phyloP scores from a whole-genome alignment of 2,113 vertebrate genomes.

The Apeltes quadracus region DNA sequence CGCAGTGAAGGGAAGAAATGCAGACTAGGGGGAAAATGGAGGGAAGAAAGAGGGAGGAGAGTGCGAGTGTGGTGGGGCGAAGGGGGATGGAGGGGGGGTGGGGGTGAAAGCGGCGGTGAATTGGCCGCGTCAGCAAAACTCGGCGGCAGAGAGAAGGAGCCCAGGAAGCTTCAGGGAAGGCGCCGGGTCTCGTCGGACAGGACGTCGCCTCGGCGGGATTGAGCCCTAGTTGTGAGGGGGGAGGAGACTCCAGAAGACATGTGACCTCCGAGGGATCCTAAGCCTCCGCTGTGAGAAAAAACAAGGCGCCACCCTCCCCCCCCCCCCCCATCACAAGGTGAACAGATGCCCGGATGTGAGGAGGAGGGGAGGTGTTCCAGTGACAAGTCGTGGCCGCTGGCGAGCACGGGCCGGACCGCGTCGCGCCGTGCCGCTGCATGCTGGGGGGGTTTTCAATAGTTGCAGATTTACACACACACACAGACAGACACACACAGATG shows the following conservation, averaged over 20 bases:
- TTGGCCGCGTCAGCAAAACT: slow-evolving; percentile 66
- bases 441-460: slow-evolving; percentile 64
- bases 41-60: slow-evolving; percentile 28
- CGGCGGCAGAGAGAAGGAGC: slow-evolving; percentile 31
- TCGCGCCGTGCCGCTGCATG: slow-evolving; percentile 55
- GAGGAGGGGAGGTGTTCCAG: slow-evolving; percentile 44
- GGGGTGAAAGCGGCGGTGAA: slow-evolving; percentile 45
- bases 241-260: slow-evolving; percentile 2
- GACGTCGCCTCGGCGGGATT: slow-evolving; percentile 28
- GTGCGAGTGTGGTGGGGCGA: not conserved
- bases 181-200: slow-evolving; percentile 47
- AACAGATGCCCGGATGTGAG: slow-evolving; percentile 61
- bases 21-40: slow-evolving; percentile 64
- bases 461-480: slow-evolving; percentile 38
- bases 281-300: too few species aligned
- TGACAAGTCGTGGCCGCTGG: slow-evolving; percentile 69
- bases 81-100: not conserved
- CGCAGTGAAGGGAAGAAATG: slow-evolving; percentile 62
- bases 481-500: slow-evolving; percentile 4
- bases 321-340: too few species aligned
- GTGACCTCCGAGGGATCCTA: slow-evolving; percentile 22
- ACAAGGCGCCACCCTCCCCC: slow-evolving; percentile 11
- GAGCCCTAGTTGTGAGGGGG: slow-evolving; percentile 29
- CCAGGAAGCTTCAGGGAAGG: slow-evolving; percentile 28
- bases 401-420: slow-evolving; percentile 68